phyloP scores from a whole-genome alignment of 2,113 vertebrate species.

The Onychostoma macrolepis region DNA sequence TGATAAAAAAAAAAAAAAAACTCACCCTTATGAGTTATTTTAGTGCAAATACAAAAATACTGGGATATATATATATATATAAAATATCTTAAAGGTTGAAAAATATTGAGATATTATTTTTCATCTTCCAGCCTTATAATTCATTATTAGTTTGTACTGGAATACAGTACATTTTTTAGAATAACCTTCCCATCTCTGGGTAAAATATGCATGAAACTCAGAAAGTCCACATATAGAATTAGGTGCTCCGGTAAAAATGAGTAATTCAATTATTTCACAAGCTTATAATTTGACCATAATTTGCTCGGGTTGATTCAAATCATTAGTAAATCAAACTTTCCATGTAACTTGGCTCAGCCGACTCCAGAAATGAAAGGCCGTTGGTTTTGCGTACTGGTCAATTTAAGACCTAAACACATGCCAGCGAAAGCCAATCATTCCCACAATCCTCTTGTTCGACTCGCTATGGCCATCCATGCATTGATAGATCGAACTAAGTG shows the following conservation, averaged over 20 bases:
- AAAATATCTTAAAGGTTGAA: neutral
- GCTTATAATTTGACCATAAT: constrained; percentile 58
- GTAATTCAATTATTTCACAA: constrained; percentile 54
- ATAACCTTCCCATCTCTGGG: constrained; percentile 6
- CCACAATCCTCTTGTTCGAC: constrained; percentile 51
- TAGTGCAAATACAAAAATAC: neutral
- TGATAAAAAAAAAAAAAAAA: neutral
- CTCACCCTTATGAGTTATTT: neutral
- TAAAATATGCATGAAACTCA: constrained; percentile 24
- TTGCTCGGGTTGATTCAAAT: constrained; percentile 56
- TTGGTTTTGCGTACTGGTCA: constrained; percentile 49
- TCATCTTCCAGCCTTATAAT: neutral
- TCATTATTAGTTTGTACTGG: constrained; percentile 11
- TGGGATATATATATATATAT: neutral
- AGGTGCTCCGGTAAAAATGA: constrained; percentile 43
- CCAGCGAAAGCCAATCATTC: constrained; percentile 40
- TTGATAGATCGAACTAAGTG: constrained; percentile 48
- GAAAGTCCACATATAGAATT: constrained; percentile 18
- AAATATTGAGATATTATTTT: neutral
- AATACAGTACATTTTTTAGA: constrained; percentile 9
- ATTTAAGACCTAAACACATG: constrained; percentile 39
- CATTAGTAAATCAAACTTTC: constrained; percentile 59
- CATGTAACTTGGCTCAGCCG: constrained; percentile 57
- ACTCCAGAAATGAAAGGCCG: constrained; percentile 48
- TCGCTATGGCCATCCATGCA: constrained; percentile 43